phyloP scores from a whole-genome alignment of 2,113 vertebrate species.

The Rhinoptilus africanus region DNA sequence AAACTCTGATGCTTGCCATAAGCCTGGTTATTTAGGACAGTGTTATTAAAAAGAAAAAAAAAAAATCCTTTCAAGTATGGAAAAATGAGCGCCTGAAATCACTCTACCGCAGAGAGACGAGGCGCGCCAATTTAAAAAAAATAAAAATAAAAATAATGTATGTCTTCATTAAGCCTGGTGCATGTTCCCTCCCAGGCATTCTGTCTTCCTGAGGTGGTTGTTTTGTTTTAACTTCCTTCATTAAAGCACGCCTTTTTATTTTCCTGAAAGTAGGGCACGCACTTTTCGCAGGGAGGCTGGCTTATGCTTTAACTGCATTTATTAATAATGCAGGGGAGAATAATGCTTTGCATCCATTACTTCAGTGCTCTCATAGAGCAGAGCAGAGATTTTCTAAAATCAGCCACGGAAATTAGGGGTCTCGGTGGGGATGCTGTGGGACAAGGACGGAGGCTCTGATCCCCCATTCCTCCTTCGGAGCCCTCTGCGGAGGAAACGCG shows the following conservation, averaged over 20 bases:
- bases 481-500: rapidly evolving
- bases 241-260: neutral
- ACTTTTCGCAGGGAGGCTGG: neutral
- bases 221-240: neutral
- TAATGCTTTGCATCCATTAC: neutral
- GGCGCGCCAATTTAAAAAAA: neutral
- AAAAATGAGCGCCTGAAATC: neutral
- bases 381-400: neutral
- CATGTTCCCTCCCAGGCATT: constrained; percentile 7
- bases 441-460: rapidly evolving
- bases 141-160: neutral
- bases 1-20: neutral
- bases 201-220: neutral
- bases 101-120: neutral
- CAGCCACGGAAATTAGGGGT: neutral
- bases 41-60: neutral
- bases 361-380: neutral
- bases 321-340: constrained; percentile 46
- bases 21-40: neutral
- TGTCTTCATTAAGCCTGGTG: neutral
- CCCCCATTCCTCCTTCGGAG: neutral
- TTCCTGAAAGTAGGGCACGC: constrained; percentile 29
- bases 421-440: neutral
- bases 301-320: neutral
- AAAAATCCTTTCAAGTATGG: neutral